phyloP scores from a whole-genome alignment of 2,113 vertebrate genomes.

The human region GRCh38 chr7:65075001-65075500 shows the following conservation, averaged over 20 bases:
- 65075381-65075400: no score
- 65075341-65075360: no score
- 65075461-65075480: no score
- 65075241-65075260: not conserved
- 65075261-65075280: not conserved
- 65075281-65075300: not conserved
- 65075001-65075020: rapidly evolving
- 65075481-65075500: no score
- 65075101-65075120: not conserved
- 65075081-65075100: slow-evolving; percentile 46
- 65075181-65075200: not conserved
- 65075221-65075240: not conserved
- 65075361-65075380: no score
- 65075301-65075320: not conserved
- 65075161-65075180: not conserved
- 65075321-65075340: no score
- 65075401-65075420: no score
- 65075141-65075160: not conserved
- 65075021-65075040: not conserved
- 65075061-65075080: not conserved
- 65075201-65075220: rapidly evolving
- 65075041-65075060: rapidly evolving
- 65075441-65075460: no score
- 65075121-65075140: not conserved
- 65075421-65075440: no score